These are phyloP conservation scores for Allygus modestus DNA, from an alignment of 2,888 invertebrate species.

Conservation along the genomic window DNA sequence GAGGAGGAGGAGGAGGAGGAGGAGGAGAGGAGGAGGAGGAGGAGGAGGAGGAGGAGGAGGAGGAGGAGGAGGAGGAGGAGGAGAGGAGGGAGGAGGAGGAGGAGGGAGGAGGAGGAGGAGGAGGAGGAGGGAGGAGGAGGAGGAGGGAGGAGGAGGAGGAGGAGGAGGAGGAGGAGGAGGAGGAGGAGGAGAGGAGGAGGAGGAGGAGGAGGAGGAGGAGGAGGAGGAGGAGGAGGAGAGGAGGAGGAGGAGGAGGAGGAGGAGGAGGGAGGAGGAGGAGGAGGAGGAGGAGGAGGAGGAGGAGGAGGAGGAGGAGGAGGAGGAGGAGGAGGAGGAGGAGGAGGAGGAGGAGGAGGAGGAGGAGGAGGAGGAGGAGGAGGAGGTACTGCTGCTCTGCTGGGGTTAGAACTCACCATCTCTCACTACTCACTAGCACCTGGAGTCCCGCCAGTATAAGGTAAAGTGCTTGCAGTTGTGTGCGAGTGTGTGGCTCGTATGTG, in stretches of 20 bases:
- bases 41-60: neutral
- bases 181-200: neutral
- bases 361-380: constrained; percentile 13
- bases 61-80: constrained; percentile 11
- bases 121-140: neutral
- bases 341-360: constrained; percentile 16
- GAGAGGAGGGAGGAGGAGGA: neutral
- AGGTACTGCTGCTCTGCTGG: too few relatives aligned
- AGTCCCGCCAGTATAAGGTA: too few relatives aligned
- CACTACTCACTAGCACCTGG: too few relatives aligned
- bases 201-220: neutral
- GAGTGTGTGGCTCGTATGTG: too few relatives aligned
- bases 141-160: neutral
- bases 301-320: neutral
- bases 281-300: neutral
- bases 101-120: neutral
- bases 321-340: neutral
- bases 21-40: neutral
- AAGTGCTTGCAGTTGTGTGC: too few relatives aligned
- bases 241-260: too few relatives aligned
- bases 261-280: neutral
- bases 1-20: neutral
- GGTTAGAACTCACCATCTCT: too few relatives aligned
- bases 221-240: neutral
- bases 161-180: neutral